Base-by-base conservation (phyloP, 2,888 invertebrate species). In the Spisula subtruncata region DNA sequence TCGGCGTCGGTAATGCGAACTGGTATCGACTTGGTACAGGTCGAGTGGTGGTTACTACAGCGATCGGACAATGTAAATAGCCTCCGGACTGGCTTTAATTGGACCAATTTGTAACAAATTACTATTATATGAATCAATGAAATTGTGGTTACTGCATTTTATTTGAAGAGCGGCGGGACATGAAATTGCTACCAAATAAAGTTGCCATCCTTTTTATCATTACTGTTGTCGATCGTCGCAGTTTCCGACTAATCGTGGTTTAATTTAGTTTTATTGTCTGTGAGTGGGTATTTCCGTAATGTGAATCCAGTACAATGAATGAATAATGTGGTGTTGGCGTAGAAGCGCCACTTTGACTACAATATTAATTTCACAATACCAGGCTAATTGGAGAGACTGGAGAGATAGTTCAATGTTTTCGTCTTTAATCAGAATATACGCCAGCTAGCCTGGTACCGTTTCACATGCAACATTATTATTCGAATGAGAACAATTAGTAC, bases 21-120 rank as follows among this genome's bases (percentile, higher is more conserved):
- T 66, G 25, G 60, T 66, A 66, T 66, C 60, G 60, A 25, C 60
- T 10, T 66, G 60, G 60, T 66, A 66, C 60, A 5, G 60, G 60
- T 66, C 60, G 25, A 75, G 35, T 75, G 75, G 75, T 32, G 75
- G 75, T 75, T 25, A 75, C 29, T 25, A 35, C 75, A 14, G 75
- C 6, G 29, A 18, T 32, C 32, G 35, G 41, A 66, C 66, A 83
- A 83, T 56, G 66, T 66, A 83, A 83, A 83, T 60, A 83, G 60
- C 83, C 46, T 60, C 66, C 56, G 75, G 56, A 46, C 83, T 46
- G 46, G 46, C 12, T n/a, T 32, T 56, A 66, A 83, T 83, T 83
- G 56, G 83, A 83, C 60, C 83, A 83, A 66, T 66, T 83, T 66
- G 83, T 54, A 25, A 41, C 32, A 83, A 54, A 56, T 83, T 60